These are phyloP conservation scores for Holocentrus rufus DNA, from an alignment of 2,797 vertebrate genomes.

Conservation along the genomic window DNA sequence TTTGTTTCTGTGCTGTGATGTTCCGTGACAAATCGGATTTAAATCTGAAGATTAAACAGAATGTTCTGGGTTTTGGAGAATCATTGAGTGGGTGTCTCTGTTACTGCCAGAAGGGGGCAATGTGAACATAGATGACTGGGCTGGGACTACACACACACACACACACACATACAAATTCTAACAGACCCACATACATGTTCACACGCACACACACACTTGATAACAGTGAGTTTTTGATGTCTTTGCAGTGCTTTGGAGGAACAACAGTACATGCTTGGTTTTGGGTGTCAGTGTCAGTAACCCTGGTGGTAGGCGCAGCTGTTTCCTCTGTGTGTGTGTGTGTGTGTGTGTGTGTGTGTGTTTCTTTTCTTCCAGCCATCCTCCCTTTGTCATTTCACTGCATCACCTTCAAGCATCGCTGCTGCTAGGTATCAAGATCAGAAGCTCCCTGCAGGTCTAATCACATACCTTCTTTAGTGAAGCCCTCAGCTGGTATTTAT, in stretches of 20 bases:
- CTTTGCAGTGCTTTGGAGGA: conserved; percentile 18
- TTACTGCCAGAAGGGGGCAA: conserved; percentile 60
- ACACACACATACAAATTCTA: not conserved
- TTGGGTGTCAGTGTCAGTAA: conserved; percentile 41
- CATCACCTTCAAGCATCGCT: conserved; percentile 40
- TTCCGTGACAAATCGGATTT: not conserved
- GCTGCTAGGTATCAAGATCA: conserved; percentile 50
- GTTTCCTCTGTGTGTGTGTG: conserved; percentile 22
- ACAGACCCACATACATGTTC: not conserved
- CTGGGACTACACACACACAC: not conserved
- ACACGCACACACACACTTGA: too few relatives aligned
- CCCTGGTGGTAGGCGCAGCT: conserved; percentile 18
- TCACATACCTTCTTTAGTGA: conserved; percentile 26
- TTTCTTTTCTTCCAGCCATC: conserved; percentile 8
- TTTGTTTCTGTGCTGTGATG: not conserved
- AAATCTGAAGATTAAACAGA: not conserved
- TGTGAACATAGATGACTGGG: conserved; percentile 7
- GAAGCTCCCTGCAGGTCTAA: conserved; percentile 41
- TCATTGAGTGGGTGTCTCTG: not conserved
- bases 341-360: too few relatives aligned
- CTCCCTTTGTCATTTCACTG: conserved; percentile 23
- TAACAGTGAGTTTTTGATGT: conserved; percentile 45
- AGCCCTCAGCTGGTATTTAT: conserved; percentile 7
- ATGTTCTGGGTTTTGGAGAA: too few relatives aligned
- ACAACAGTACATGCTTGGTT: conserved; percentile 24